Evolutionary conservation across 2,797 vertebrate species (phyloP), one percentile per base, ranked within the genome.

Genomic region (Enteromius treurensis): DNA sequence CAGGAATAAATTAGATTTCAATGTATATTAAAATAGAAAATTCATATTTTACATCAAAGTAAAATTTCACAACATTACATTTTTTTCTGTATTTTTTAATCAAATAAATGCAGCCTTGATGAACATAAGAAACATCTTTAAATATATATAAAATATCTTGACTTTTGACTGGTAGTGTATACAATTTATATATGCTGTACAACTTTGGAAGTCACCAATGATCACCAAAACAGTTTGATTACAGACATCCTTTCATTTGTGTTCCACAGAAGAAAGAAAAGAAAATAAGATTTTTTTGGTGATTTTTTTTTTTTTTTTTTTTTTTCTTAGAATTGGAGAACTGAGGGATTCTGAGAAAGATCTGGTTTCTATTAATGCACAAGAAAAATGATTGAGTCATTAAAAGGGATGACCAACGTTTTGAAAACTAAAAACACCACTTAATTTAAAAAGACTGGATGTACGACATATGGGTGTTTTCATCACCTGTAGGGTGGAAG

Each of bases 401-500:
- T 29, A 17, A 71, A 47, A 9, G 15, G 3, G 14, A 17, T 29
- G 23, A 73, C 4, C 51, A 23, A 70, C 29, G 5, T 1, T 32
- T 32, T 34, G 26, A 29, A 74, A 51, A 51, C 26, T 51, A 21
- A 73, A 51, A 51, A 73, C 15, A 19, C 7, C 17, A 15, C 26
- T 73, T 45, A 45, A 3, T 13, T 45, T 0, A 45, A 45, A 29
- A 49, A 8, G 40, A 34, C 70, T 53, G 29, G 9, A 53, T 1
- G 1, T 15, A 53, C 0, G 9, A 21, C 19, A 49, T 29, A 55
- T 40, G 21, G 10, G 40, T 15, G 26, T 78, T 78, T 78, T 65
- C 42, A 29, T 65, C 17, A 94, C 95, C 96, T 8, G 95, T 95
- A 0, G 93, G 86, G 88, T 95, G 94, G 2, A 96, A 94, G 89